phyloP scores from a whole-genome alignment of 1,140 invertebrate species.

The Caenorhabditis brenneri region DNA sequence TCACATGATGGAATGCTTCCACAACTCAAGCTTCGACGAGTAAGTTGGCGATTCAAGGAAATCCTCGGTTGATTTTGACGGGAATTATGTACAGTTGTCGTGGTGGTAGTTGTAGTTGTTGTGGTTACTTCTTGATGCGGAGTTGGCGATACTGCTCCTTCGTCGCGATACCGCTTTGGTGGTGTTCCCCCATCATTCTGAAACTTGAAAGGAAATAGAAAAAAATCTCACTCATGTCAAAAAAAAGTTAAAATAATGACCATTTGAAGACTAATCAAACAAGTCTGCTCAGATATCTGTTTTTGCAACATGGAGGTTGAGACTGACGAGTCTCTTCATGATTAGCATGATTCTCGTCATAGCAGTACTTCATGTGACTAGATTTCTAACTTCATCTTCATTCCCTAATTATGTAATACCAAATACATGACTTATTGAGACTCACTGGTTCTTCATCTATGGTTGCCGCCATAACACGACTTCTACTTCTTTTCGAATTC shows the following conservation, averaged over 20 bases:
- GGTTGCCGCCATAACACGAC: constrained; percentile 10
- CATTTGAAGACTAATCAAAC: too few species aligned
- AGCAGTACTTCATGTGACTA: too few species aligned
- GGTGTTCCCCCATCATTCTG: constrained; percentile 14
- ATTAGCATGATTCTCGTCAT: constrained; percentile 36
- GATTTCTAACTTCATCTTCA: too few species aligned
- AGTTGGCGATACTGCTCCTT: background rate
- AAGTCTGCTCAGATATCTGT: background rate
- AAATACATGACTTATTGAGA: too few species aligned
- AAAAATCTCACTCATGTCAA: background rate
- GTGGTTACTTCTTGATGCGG: constrained; percentile 15
- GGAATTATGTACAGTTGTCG: background rate
- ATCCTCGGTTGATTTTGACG: background rate
- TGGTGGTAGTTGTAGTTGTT: background rate
- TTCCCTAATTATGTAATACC: too few species aligned
- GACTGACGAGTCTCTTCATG: constrained; percentile 26
- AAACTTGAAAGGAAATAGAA: background rate
- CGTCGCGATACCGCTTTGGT: background rate
- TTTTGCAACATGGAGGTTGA: constrained; percentile 1
- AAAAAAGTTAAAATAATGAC: too few species aligned
- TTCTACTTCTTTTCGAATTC: constrained; percentile 13
- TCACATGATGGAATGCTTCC: constrained; percentile 5
- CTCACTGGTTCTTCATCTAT: constrained; percentile 24
- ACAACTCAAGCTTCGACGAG: background rate
- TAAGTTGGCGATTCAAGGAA: background rate